A percentile compares a stretch with the other conserved stretches of the same genome.
phyloP scores from a whole-genome alignment of 2,797 vertebrate species.

The Garrulus glandarius region DNA sequence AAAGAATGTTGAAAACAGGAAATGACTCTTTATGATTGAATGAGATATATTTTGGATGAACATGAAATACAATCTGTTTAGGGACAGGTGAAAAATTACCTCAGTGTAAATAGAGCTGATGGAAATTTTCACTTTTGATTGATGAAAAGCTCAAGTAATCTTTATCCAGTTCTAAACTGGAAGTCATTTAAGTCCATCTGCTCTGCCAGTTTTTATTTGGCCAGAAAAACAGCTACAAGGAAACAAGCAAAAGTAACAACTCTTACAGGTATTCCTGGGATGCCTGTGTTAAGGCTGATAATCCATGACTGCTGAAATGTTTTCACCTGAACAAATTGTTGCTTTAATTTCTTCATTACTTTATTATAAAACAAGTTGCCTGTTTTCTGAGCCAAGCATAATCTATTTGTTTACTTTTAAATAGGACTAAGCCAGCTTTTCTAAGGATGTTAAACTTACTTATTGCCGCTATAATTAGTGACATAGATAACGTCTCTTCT shows the following conservation, averaged over 20 bases:
- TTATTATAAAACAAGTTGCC: not conserved
- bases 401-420: not conserved
- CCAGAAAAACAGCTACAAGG: not conserved
- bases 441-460: not conserved
- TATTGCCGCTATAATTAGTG: not conserved
- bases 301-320: not conserved
- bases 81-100: slow-evolving; percentile 8
- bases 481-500: not conserved
- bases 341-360: not conserved
- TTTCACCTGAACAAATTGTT: not conserved
- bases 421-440: not conserved
- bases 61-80: not conserved
- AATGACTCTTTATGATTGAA: not conserved
- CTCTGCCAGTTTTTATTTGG: not conserved
- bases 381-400: not conserved
- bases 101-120: not conserved
- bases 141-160: slow-evolving; percentile 25
- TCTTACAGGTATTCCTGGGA: not conserved
- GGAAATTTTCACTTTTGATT: not conserved
- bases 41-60: not conserved
- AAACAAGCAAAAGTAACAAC: not conserved
- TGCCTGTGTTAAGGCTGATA: not conserved
- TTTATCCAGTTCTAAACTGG: not conserved
- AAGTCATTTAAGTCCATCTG: not conserved
- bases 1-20: not conserved